A percentile compares a stretch with the other conserved stretches of the same genome.
phyloP scores from a whole-genome alignment of 64 coral and sea anemone genomes.

The Hydrozoanthus tunicans region DNA sequence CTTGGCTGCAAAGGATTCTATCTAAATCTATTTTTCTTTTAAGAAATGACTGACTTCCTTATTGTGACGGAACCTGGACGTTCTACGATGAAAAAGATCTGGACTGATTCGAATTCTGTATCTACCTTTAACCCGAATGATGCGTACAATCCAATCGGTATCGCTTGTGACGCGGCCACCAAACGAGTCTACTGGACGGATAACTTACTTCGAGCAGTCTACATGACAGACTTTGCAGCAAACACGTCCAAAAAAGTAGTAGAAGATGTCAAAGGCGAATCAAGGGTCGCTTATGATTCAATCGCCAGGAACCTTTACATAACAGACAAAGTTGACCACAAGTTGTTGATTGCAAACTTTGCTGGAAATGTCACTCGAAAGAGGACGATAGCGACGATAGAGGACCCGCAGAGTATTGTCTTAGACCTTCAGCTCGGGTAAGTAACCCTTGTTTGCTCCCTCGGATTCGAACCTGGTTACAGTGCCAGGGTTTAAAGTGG shows the following conservation, averaged over 20 bases:
- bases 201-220: background rate
- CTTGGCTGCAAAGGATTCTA: too few species aligned
- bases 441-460: background rate
- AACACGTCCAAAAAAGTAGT: background rate
- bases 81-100: conserved; percentile 10
- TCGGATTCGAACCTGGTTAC: too few species aligned
- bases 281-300: conserved; percentile 33
- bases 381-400: background rate
- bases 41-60: conserved; percentile 32
- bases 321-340: background rate
- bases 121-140: background rate
- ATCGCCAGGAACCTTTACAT: conserved; percentile 33
- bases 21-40: background rate
- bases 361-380: conserved; percentile 16
- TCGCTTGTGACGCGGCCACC: conserved; percentile 29
- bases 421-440: conserved; percentile 28
- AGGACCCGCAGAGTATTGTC: conserved; percentile 12
- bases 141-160: conserved; percentile 29
- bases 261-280: background rate
- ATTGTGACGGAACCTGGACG: conserved; percentile 34
- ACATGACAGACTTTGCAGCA: conserved; percentile 25
- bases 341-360: conserved; percentile 11
- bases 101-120: background rate
- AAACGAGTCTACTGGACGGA: conserved; percentile 48
- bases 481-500: too few species aligned